Base-by-base conservation (phyloP, 2,888 invertebrate genomes). In the Zaprionus obscuricornis region DNA sequence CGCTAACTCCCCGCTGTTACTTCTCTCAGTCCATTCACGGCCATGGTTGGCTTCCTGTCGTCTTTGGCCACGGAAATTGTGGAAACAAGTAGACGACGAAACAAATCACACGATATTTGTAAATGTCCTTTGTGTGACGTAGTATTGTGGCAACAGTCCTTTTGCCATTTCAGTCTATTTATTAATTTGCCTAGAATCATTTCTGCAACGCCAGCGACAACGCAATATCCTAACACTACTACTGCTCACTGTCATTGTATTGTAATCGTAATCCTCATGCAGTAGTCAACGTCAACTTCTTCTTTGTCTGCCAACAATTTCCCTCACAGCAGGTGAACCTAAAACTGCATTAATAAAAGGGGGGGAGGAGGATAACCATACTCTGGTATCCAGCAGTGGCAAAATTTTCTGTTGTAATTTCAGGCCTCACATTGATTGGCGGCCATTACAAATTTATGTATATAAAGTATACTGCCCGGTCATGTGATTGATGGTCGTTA, bases 91-190 rank as follows among this genome's bases (percentile, higher is more conserved):
- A 68, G 58, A 45, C 57, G 46, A 45, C 63, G 55, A 59, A 65
- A 82, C 75, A 85, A 86, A 85, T 87, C 75, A 74, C 84, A 66
- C 59, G 58, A 78, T 84, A 87, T 85, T 85, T 84, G 85, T 87
- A 72, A 72, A 81, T 69, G 84, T 85, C 77, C 75, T 76, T 69
- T 76, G 86, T n/a, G n/a, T 68, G 66, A 60, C 58, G 57, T 62
- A 67, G 56, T 63, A 52, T 63, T 46, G 58, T 56, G 42, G 43
- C 36, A n/a, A n/a, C 36, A 34, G 29, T 26, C 43, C 40, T 20
- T 47, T 33, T 40, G 34, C 40, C 57, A 17, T 17, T 27, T 37
- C 37, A 26, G 37, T 46, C 49, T 49, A 63, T 85, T 85, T 78
- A 78, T 78, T 78, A 78, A 78, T 78, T 78, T 78, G 85, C 83